Evolutionary conservation across 2,797 vertebrate species (phyloP).

Genomic region (Phyllotis vaccarum): DNA sequence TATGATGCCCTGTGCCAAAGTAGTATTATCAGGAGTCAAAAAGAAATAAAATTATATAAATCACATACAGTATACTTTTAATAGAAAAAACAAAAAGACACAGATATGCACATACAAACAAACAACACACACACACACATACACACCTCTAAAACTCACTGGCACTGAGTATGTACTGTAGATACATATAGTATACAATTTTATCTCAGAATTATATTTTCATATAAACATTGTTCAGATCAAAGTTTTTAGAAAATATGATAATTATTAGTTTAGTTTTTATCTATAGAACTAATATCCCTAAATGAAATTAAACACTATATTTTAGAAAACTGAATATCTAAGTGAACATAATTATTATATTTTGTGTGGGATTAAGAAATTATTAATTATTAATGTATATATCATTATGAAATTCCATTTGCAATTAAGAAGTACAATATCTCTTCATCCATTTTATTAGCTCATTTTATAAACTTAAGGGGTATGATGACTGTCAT

Average conservation of each 20-base stretch:
- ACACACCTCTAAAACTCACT: not conserved
- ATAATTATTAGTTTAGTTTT: not conserved
- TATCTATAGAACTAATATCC: not conserved
- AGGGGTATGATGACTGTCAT: not conserved
- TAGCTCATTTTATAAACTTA: not conserved
- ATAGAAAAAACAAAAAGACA: not conserved
- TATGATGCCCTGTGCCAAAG: not conserved
- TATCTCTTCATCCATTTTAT: not conserved
- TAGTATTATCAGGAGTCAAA: not conserved
- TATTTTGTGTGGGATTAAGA: not conserved
- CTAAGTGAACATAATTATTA: not conserved
- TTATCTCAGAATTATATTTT: not conserved
- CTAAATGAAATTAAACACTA: not conserved
- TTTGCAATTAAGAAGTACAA: not conserved
- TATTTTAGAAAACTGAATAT: not conserved
- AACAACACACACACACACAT: no score
- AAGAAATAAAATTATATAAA: not conserved
- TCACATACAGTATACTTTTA: not conserved
- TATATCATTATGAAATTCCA: not conserved
- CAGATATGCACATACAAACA: not conserved
- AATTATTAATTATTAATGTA: not conserved
- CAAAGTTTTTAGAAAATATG: not conserved
- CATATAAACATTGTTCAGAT: not conserved
- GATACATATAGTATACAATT: no score
- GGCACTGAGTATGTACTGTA: not conserved